These are phyloP conservation scores for Drosophila picticornis DNA, from an alignment of 2,888 invertebrate genomes.

Conservation along the genomic window DNA sequence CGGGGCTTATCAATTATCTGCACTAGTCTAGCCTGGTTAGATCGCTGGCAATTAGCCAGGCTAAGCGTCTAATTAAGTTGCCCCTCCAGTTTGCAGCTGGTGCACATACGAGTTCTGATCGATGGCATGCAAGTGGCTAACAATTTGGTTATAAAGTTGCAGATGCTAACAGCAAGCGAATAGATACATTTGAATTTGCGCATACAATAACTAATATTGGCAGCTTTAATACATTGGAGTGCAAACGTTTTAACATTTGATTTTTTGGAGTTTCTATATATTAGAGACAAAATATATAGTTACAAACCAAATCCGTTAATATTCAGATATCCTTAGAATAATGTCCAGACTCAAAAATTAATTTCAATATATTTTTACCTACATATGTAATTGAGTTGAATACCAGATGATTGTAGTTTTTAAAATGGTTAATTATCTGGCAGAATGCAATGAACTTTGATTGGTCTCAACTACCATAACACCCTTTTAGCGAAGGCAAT, in stretches of 20 bases:
- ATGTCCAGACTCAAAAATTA: neutral
- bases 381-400: neutral
- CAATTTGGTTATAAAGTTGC: conserved; percentile 43
- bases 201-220: conserved; percentile 22
- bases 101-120: conserved; percentile 63
- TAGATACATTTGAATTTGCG: conserved; percentile 22
- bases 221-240: conserved; percentile 6
- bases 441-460: conserved; percentile 11
- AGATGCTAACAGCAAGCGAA: conserved; percentile 19
- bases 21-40: conserved; percentile 29
- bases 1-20: conserved; percentile 71
- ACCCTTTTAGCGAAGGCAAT: neutral
- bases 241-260: neutral
- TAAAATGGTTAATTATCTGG: neutral
- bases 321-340: neutral
- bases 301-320: neutral
- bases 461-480: conserved; percentile 10
- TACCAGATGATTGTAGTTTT: neutral
- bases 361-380: neutral
- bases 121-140: conserved; percentile 50
- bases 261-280: neutral
- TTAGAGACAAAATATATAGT: neutral
- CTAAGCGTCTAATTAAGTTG: conserved; percentile 79
- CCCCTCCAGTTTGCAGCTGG: conserved; percentile 52
- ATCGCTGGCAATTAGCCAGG: conserved; percentile 67